phyloP scores from a whole-genome alignment of 2,113 vertebrate species.

The Cyanistes caeruleus region DNA sequence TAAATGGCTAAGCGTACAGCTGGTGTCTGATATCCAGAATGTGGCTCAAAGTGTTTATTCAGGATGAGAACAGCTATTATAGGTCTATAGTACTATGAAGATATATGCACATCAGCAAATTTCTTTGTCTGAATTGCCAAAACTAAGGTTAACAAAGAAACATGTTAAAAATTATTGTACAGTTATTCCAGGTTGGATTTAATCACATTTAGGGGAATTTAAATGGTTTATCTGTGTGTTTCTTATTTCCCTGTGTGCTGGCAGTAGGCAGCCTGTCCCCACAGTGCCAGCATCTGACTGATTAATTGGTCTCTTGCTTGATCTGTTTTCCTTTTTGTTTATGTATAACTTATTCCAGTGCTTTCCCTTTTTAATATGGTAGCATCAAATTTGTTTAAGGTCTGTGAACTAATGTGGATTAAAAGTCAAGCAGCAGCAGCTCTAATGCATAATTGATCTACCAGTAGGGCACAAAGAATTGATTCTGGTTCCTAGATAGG shows the following conservation, averaged over 20 bases:
- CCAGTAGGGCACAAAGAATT: neutral
- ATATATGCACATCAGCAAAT: neutral
- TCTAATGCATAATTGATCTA: conserved; percentile 51
- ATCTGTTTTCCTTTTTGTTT: neutral
- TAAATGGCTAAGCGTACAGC: neutral
- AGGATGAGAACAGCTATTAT: neutral
- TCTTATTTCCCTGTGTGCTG: neutral
- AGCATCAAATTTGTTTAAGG: conserved; percentile 34
- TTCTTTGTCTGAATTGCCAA: neutral
- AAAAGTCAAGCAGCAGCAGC: conserved; percentile 33
- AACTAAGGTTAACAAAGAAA: neutral
- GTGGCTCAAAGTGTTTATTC: neutral
- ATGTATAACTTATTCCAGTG: neutral
- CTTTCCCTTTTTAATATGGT: conserved; percentile 26
- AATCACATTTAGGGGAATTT: neutral
- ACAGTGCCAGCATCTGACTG: neutral
- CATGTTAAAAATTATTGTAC: neutral
- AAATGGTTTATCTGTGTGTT: neutral
- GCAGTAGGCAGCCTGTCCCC: neutral
- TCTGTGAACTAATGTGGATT: conserved; percentile 42
- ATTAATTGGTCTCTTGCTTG: conserved; percentile 25
- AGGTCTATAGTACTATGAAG: neutral
- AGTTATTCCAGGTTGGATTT: neutral
- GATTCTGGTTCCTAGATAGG: neutral
- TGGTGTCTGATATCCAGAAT: neutral